Evolutionary conservation across 2,113 vertebrate species (phyloP), one percentile per base, ranked within the genome.

Genomic region (Mesitornis unicolor): DNA sequence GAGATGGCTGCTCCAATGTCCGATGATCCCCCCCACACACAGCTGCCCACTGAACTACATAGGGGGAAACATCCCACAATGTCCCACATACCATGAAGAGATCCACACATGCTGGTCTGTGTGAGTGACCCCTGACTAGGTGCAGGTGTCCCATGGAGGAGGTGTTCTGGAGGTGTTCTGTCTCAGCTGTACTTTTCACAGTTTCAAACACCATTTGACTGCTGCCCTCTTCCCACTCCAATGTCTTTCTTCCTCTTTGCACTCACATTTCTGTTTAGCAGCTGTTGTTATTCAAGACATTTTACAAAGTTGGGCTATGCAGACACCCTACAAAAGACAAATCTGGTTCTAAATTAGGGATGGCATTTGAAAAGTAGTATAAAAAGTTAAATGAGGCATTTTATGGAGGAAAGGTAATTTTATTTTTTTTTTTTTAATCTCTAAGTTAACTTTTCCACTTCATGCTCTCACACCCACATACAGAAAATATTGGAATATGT

Each of bases 131-230:
- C 22, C 18, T 28, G 16, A 25, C 8, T 45, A 22, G 38, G 12
- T 1, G 0, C 59, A 42, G 21, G 20, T 2, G 1, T 13, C 5
- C 22, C 25, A 15, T 1, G 1, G 26, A 1, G 9, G 26, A 8
- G 6, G 43, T n/a, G n/a, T n/a, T n/a, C n/a, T n/a, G n/a, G n/a
- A n/a, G n/a, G n/a, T n/a, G 25, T 13, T 40, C 13, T 53, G 40
- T n/a, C n/a, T 16, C 20, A 19, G 38, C 22, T 47, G 54, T 10
- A 29, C 24, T 53, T 61, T 38, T 7, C 10, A 29, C 8, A n/a
- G 11, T 35, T 9, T 83, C 29, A 61, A 68, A 69, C 11, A 7
- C 24, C 25, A 10, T 45, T 60, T n/a, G 54, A n/a, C 13, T 42
- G 20, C 40, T 69, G 35, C 5, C 12, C 4, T 48, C 20, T 54